phyloP scores from a whole-genome alignment of 2,797 vertebrate genomes.

The Acanthurus tractus region DNA sequence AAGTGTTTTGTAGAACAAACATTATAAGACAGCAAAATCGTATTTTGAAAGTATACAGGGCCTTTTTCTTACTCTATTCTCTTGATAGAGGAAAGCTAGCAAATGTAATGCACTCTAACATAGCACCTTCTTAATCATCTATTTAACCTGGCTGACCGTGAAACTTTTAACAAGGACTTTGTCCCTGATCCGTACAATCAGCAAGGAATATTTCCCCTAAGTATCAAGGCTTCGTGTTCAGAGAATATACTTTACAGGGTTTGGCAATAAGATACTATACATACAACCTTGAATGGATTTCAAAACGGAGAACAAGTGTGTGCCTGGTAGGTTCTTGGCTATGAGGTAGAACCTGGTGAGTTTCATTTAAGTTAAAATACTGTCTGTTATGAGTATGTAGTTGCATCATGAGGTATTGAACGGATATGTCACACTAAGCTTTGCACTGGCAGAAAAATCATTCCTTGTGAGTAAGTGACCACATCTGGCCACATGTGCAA shows the following conservation, averaged over 20 bases:
- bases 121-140: slow-evolving; percentile 81
- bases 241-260: slow-evolving; percentile 78
- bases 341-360: slow-evolving; percentile 90
- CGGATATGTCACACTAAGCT: slow-evolving; percentile 87
- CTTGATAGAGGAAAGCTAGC: slow-evolving; percentile 69
- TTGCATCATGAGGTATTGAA: slow-evolving; percentile 89
- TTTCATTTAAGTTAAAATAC: slow-evolving; percentile 86
- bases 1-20: slow-evolving; percentile 61
- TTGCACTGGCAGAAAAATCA: slow-evolving; percentile 88
- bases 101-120: slow-evolving; percentile 70
- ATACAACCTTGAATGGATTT: slow-evolving; percentile 72
- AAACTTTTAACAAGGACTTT: slow-evolving; percentile 73
- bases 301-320: slow-evolving; percentile 75
- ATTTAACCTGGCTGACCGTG: slow-evolving; percentile 76
- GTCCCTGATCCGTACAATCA: slow-evolving; percentile 81
- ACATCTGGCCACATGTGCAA: slow-evolving; percentile 87
- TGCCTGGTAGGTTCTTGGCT: slow-evolving; percentile 88
- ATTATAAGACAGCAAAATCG: slow-evolving; percentile 56
- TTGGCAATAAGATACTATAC: slow-evolving; percentile 81
- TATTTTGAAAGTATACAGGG: slow-evolving; percentile 62
- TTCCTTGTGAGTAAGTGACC: slow-evolving; percentile 88
- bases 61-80: slow-evolving; percentile 62
- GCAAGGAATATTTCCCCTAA: slow-evolving; percentile 83
- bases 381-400: slow-evolving; percentile 87
- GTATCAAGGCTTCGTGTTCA: slow-evolving; percentile 86